Base-by-base conservation (phyloP, 1,140 invertebrate genomes). In the Drosophila mayri region DNA sequence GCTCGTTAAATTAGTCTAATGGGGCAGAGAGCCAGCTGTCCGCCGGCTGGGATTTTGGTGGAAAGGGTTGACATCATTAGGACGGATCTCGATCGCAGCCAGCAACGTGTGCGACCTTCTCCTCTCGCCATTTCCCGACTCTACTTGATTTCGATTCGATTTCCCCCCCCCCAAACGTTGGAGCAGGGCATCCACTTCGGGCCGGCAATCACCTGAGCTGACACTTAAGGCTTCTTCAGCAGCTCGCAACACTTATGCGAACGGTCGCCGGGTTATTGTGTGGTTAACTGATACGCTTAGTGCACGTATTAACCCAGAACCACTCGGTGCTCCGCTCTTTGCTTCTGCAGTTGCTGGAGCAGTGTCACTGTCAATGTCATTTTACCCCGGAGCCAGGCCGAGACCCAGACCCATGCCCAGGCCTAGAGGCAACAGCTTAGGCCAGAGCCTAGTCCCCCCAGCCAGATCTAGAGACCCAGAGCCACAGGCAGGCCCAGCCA, bases 161-260 rank as follows among this genome's bases (percentile, higher is more conserved):
- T 38, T 54, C 14, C 35, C 50, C 30, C 28, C 25, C 4, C 44
- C 7, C 22, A 40, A 47, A 7, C 14, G 4, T 16, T 38, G 35
- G 35, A 41, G 41, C 65, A 40, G 62, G 37, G 41, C 43, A 55
- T 74, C 59, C 54, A 81, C 67, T 65, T 65, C 71, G 64, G 67
- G 43, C 75, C 76, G 52, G 70, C 85, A 88, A 88, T 88, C 85
- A 81, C 73, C 85, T 73, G 78, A 81, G 65, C 78, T 90, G 85
- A 90, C 85, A 90, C 86, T 85, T 90, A 85, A 90, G 88, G 85
- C 85, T 90, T 90, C 85, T 90, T 90, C 86, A 90, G 85, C 85
- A 88, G 81, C 85, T 78, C 62, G 76, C 84, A 88, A 90, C 84
- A 88, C 80, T 88, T 87, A 86, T 87, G 79, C 82, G 79, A 79